A percentile compares a stretch with the other conserved stretches of the same genome.
Evolutionary conservation across 64 coral and sea anemone species (phyloP).

Genomic region (Stichodactyla helianthus): DNA sequence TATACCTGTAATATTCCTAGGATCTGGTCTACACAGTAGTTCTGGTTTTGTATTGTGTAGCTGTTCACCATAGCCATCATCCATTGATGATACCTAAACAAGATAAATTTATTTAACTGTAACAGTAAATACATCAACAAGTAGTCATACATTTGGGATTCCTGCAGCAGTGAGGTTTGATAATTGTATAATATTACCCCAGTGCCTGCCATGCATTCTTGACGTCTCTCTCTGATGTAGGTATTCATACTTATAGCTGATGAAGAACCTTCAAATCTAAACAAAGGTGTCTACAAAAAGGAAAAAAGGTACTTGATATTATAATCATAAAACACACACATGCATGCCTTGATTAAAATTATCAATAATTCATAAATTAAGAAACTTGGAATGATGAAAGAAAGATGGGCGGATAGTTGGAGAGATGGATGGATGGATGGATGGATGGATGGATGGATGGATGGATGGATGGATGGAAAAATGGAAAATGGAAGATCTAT

Average conservation of each 20-base stretch:
- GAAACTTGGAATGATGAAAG: too few relatives aligned
- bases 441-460: too few relatives aligned
- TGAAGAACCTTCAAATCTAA: constrained; percentile 96
- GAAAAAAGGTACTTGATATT: neutral
- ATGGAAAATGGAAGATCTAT: too few relatives aligned
- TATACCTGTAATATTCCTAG: constrained; percentile 92
- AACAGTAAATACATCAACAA: too few relatives aligned
- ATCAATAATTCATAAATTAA: too few relatives aligned
- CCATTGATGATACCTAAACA: constrained; percentile 55
- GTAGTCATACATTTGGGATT: too few relatives aligned
- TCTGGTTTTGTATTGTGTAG: constrained; percentile 94
- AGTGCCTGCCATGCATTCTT: constrained; percentile 90
- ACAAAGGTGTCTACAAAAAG: constrained; percentile 63
- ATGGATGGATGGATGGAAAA: too few relatives aligned
- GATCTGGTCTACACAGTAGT: constrained; percentile 84
- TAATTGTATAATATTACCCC: constrained; percentile 38
- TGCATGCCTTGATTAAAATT: too few relatives aligned
- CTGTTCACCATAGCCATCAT: constrained; percentile 89
- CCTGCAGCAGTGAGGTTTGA: too few relatives aligned
- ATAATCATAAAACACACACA: too few relatives aligned
- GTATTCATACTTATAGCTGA: constrained; percentile 98
- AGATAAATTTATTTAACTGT: neutral
- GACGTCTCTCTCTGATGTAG: constrained; percentile 87
- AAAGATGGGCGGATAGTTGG: too few relatives aligned
- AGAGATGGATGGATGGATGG: too few relatives aligned